Conservation (phyloP, 2,888 invertebrate species). For the Oscheius myriophilus region DNA sequence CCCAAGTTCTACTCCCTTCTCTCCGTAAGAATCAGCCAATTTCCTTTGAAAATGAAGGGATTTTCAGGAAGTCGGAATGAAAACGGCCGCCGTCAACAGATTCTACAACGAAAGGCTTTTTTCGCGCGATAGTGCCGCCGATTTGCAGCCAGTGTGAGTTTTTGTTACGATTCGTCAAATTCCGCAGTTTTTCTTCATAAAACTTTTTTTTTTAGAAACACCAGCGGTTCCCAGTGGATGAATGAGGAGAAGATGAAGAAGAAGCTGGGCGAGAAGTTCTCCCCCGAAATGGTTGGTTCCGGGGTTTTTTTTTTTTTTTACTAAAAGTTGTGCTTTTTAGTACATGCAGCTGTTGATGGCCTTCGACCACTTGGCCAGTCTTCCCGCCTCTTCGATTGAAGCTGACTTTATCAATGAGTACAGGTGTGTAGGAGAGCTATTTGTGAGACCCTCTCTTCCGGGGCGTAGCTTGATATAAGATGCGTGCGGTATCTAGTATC, state of each 20-base stretch:
- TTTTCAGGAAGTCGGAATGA: constrained; percentile 59
- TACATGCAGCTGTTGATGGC: constrained; percentile 65
- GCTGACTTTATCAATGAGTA: constrained; percentile 54
- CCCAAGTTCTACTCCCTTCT: constrained; percentile 86
- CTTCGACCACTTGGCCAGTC: constrained; percentile 60
- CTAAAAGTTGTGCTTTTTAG: constrained; percentile 47
- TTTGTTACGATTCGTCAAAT: not conserved
- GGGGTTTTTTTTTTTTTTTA: constrained; percentile 10
- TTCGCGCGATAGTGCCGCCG: constrained; percentile 29
- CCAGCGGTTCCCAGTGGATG: constrained; percentile 72
- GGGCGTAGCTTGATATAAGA: no score
- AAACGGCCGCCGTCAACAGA: constrained; percentile 51
- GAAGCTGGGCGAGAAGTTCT: constrained; percentile 60
- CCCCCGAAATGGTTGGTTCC: constrained; percentile 57
- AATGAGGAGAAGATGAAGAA: constrained; percentile 58
- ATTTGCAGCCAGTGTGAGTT: constrained; percentile 45
- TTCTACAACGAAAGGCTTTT: constrained; percentile 53
- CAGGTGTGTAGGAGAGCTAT: constrained; percentile 7
- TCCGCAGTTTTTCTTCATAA: no score
- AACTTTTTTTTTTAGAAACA: constrained; percentile 35
- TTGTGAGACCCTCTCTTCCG: no score
- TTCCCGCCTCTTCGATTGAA: constrained; percentile 58
- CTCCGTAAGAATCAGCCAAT: constrained; percentile 76
- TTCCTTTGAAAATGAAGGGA: not conserved
- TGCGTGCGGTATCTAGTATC: no score